A percentile compares a stretch with the other conserved stretches of the same genome.
phyloP scores from a whole-genome alignment of 53 echinoderm and acorn worm genomes.

The Astropecten irregularis region DNA sequence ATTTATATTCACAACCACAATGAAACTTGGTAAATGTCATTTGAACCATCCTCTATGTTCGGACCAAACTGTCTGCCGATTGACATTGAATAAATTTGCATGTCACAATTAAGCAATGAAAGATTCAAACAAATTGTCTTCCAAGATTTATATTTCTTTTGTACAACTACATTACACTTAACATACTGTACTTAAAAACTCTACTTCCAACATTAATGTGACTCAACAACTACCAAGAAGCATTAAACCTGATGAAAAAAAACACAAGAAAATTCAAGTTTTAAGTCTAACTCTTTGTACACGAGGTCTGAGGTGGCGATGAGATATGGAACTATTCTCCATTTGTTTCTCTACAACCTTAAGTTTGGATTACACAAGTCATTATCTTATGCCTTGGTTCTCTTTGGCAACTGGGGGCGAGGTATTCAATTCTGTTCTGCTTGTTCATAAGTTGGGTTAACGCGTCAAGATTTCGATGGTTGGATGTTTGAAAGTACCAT shows the following conservation, averaged over 20 bases:
- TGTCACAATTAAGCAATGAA: background rate
- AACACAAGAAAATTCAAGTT: no score
- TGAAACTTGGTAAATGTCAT: background rate
- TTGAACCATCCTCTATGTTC: no score
- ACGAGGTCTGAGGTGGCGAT: no score
- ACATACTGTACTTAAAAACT: background rate
- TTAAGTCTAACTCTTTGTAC: no score
- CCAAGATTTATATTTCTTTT: background rate
- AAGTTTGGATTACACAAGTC: constrained; percentile 12
- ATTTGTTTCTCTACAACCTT: background rate
- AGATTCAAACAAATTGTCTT: no score
- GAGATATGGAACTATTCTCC: no score
- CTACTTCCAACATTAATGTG: background rate
- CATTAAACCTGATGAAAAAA: no score
- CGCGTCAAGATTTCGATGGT: constrained; percentile 33
- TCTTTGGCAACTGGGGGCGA: constrained; percentile 29
- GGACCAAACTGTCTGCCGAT: background rate
- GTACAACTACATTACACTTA: background rate
- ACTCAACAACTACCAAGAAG: background rate
- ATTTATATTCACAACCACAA: background rate
- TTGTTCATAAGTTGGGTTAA: constrained; percentile 53
- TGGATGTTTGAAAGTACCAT: constrained; percentile 45
- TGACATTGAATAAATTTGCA: background rate
- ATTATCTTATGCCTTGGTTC: constrained; percentile 5
- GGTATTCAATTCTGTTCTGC: constrained; percentile 54